Conservation (phyloP, 2,113 vertebrate species). For the Tautogolabrus adspersus region DNA sequence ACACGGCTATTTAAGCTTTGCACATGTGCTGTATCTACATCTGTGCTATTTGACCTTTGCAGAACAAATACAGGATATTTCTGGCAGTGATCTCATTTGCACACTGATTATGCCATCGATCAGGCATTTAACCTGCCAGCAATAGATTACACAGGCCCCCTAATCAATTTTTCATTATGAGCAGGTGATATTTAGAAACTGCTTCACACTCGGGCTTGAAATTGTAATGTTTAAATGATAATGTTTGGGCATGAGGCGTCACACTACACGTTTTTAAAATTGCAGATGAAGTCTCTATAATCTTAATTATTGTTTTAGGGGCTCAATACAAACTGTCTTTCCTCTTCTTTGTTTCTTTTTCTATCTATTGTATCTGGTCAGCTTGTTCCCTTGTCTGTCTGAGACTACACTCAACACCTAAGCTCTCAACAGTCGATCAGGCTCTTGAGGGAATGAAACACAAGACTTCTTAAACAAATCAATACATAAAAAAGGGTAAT, state of each 20-base stretch:
- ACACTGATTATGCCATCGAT: slow-evolving; percentile 47
- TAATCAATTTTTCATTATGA: slow-evolving; percentile 44
- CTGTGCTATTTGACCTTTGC: slow-evolving; percentile 59
- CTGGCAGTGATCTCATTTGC: slow-evolving; percentile 41
- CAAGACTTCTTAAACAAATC: slow-evolving; percentile 63
- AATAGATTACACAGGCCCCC: slow-evolving; percentile 24
- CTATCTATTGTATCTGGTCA: slow-evolving; percentile 16
- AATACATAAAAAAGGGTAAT: slow-evolving; percentile 55
- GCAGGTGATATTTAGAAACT: slow-evolving; percentile 25
- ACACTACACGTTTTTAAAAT: neutral
- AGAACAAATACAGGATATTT: slow-evolving; percentile 34
- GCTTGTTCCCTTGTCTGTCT: slow-evolving; percentile 26
- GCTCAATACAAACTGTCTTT: slow-evolving; percentile 16
- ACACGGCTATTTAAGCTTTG: neutral
- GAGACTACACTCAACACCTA: slow-evolving; percentile 33
- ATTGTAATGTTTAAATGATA: slow-evolving; percentile 1
- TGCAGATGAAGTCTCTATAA: neutral
- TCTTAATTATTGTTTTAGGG: neutral
- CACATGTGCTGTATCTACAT: slow-evolving; percentile 1
- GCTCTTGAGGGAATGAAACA: slow-evolving; percentile 45
- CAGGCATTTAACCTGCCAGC: slow-evolving; percentile 44
- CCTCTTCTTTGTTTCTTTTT: slow-evolving; percentile 38
- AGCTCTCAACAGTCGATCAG: slow-evolving; percentile 44
- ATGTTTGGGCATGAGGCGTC: neutral
- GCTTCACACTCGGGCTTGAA: neutral